Evolutionary conservation across 2,888 invertebrate genomes (phyloP).

Genomic region (Tyria jacobaeae): DNA sequence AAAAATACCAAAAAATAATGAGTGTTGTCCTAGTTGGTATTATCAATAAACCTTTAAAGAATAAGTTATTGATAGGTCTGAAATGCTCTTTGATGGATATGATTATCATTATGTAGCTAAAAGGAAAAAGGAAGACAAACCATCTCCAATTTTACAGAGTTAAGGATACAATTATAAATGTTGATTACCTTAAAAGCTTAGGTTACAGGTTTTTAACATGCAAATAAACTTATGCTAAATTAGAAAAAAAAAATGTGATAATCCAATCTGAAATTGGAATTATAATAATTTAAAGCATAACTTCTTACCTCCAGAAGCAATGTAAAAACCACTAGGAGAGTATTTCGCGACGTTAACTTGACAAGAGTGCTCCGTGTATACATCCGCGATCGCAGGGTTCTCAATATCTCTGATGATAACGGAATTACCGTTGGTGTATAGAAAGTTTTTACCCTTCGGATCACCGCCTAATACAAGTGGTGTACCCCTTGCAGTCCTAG

Average conservation of each 20-base stretch:
- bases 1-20: no score
- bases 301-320: conserved; percentile 96
- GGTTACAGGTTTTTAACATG: neutral
- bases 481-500: conserved; percentile 97
- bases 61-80: no score
- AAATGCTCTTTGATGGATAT: no score
- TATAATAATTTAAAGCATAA: neutral
- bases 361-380: conserved; percentile 99
- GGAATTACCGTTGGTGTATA: conserved; percentile 99
- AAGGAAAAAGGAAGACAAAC: neutral
- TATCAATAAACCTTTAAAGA: no score
- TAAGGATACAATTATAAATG: neutral
- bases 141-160: neutral
- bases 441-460: conserved; percentile 98
- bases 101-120: neutral
- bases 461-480: conserved; percentile 98
- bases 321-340: conserved; percentile 99
- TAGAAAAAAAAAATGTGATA: neutral
- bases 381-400: conserved; percentile 97
- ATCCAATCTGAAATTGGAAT: neutral
- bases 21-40: no score
- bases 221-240: neutral
- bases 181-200: neutral
- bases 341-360: conserved; percentile 99
- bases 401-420: conserved; percentile 99